Percentiles rank a stretch among this genome's conserved stretches.
Conservation (phyloP, 2,113 vertebrate species). For the Perca flavescens region DNA sequence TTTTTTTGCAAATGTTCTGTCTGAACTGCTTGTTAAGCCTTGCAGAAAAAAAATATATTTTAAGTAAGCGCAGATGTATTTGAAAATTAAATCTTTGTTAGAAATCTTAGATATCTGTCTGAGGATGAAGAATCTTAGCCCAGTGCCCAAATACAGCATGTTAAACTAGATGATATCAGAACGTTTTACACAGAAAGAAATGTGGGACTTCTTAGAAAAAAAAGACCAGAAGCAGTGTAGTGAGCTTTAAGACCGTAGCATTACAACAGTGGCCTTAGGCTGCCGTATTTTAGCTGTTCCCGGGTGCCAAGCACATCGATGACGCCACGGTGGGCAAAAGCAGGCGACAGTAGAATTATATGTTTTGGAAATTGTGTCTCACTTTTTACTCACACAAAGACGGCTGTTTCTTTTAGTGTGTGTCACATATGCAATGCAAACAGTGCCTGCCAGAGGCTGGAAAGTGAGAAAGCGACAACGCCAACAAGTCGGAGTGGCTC, state of each 20-base stretch:
- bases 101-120: not conserved
- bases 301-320: conserved; percentile 26
- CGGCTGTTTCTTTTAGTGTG: conserved; percentile 41
- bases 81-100: not conserved
- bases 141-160: not conserved
- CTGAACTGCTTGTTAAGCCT: conserved; percentile 3
- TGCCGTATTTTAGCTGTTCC: conserved; percentile 26
- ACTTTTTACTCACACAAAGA: conserved; percentile 63
- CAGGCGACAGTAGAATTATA: conserved; percentile 54
- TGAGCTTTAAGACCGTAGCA: conserved; percentile 11
- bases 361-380: conserved; percentile 75
- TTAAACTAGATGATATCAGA: conserved; percentile 11
- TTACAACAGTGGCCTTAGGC: conserved; percentile 19
- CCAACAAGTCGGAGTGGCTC: conserved; percentile 36
- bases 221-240: conserved; percentile 5
- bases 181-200: not conserved
- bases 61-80: not conserved
- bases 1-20: not conserved
- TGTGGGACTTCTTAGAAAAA: not conserved
- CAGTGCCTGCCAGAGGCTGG: conserved; percentile 53
- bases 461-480: conserved; percentile 60
- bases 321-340: conserved; percentile 50
- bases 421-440: conserved; percentile 57
- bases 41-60: not conserved
- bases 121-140: not conserved